These are phyloP conservation scores for Mellilla xanthometata DNA, from an alignment of 2,888 invertebrate genomes.

Conservation along the genomic window DNA sequence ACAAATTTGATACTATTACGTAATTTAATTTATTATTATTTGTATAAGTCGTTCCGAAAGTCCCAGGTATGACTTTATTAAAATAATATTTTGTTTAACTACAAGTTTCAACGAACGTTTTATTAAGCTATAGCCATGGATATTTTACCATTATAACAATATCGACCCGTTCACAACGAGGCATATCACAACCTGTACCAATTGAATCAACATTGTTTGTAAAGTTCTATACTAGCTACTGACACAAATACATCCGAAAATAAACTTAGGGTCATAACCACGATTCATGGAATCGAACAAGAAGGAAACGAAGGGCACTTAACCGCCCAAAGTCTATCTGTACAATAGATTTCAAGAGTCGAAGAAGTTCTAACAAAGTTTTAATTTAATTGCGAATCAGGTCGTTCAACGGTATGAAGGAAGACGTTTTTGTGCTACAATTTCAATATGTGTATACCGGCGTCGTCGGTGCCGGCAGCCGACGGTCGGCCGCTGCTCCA, in stretches of 20 bases:
- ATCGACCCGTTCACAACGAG: slow-evolving; percentile 82
- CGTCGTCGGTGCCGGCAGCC: slow-evolving; percentile 45
- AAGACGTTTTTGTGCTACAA: slow-evolving; percentile 81
- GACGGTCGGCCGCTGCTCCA: slow-evolving; percentile 40
- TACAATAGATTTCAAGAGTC: slow-evolving; percentile 76
- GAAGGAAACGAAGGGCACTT: slow-evolving; percentile 75
- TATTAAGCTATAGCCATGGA: slow-evolving; percentile 80
- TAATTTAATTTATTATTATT: slow-evolving; percentile 56
- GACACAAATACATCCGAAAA: slow-evolving; percentile 79
- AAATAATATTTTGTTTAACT: slow-evolving; percentile 77
- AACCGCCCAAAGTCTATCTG: slow-evolving; percentile 75
- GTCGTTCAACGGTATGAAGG: slow-evolving; percentile 79
- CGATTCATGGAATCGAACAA: slow-evolving; percentile 82
- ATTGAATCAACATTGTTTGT: slow-evolving; percentile 83
- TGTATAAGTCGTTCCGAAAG: slow-evolving; percentile 77
- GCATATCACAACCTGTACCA: slow-evolving; percentile 82
- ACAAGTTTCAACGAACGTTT: slow-evolving; percentile 79
- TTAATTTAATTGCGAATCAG: slow-evolving; percentile 74
- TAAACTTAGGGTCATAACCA: slow-evolving; percentile 78
- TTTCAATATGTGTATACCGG: slow-evolving; percentile 54
- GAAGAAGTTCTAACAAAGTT: slow-evolving; percentile 76
- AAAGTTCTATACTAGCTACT: slow-evolving; percentile 81
- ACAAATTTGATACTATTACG: slow-evolving; percentile 65
- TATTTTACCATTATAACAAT: slow-evolving; percentile 81
- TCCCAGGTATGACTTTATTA: slow-evolving; percentile 73